phyloP scores from a whole-genome alignment of 2,888 invertebrate species.

The Aporophyla lueneburgensis region DNA sequence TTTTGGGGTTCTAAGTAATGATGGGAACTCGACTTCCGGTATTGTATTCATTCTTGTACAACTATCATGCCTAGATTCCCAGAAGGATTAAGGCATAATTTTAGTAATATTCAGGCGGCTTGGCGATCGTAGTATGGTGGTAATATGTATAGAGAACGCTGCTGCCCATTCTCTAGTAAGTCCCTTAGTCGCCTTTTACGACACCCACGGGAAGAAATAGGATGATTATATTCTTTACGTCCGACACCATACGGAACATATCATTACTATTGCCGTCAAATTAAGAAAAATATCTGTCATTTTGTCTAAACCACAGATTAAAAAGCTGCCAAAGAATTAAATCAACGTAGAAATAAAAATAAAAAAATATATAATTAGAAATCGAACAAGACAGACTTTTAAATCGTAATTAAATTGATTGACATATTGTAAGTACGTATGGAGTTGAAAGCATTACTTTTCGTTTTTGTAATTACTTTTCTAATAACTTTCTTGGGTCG shows the following conservation, averaged over 20 bases:
- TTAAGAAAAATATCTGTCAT: not conserved
- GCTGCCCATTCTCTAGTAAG: too few relatives aligned
- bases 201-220: too few relatives aligned
- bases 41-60: not conserved
- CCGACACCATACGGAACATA: too few relatives aligned
- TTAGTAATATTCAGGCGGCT: too few relatives aligned
- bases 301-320: slow-evolving; percentile 1
- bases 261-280: not conserved
- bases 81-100: too few relatives aligned
- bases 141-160: too few relatives aligned
- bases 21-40: slow-evolving; percentile 33
- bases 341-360: not conserved
- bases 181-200: too few relatives aligned
- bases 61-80: too few relatives aligned
- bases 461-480: slow-evolving; percentile 35
- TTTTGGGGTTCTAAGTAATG: slow-evolving; percentile 10
- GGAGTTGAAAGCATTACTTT: slow-evolving; percentile 13
- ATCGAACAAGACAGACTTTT: slow-evolving; percentile 6
- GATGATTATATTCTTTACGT: too few relatives aligned
- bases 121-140: too few relatives aligned
- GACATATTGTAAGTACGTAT: slow-evolving; percentile 20
- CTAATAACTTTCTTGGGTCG: slow-evolving; percentile 26
- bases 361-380: slow-evolving; percentile 45
- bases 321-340: not conserved
- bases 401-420: slow-evolving; percentile 37